These are phyloP conservation scores for Malurus elegans DNA, from an alignment of 2,113 vertebrate genomes.

Conservation along the genomic window DNA sequence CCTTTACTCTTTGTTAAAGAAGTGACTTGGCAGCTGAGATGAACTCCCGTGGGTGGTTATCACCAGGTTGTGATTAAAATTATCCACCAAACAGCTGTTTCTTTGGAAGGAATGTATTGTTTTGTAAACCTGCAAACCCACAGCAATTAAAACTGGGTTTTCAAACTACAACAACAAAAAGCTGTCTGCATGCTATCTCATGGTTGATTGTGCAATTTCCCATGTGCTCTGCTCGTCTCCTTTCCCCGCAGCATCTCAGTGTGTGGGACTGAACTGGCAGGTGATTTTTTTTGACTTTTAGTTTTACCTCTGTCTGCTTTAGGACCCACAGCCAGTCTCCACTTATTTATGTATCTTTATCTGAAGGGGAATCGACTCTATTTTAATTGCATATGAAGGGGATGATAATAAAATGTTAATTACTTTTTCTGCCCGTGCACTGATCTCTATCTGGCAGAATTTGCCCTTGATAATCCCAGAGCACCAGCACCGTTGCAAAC, in stretches of 20 bases:
- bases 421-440: slow-evolving; percentile 37
- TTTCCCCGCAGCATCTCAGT: background rate
- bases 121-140: slow-evolving; percentile 18
- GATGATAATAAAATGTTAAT: slow-evolving; percentile 58
- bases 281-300: slow-evolving; percentile 6
- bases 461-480: slow-evolving; percentile 19
- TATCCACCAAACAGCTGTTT: slow-evolving; percentile 18
- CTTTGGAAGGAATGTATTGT: background rate
- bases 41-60: background rate
- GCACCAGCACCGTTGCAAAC: background rate
- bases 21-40: background rate
- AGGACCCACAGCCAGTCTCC: slow-evolving; percentile 14
- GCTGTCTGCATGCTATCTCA: background rate
- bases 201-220: background rate
- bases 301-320: slow-evolving; percentile 4
- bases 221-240: background rate
- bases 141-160: background rate
- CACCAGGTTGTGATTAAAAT: slow-evolving; percentile 19
- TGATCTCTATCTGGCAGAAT: slow-evolving; percentile 54
- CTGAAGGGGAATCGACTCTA: slow-evolving; percentile 37
- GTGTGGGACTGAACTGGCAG: background rate
- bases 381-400: slow-evolving; percentile 28
- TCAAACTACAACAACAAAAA: background rate
- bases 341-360: slow-evolving; percentile 42
- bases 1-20: background rate